phyloP scores from a whole-genome alignment of 2,113 vertebrate genomes.

The Phoenicopterus ruber region DNA sequence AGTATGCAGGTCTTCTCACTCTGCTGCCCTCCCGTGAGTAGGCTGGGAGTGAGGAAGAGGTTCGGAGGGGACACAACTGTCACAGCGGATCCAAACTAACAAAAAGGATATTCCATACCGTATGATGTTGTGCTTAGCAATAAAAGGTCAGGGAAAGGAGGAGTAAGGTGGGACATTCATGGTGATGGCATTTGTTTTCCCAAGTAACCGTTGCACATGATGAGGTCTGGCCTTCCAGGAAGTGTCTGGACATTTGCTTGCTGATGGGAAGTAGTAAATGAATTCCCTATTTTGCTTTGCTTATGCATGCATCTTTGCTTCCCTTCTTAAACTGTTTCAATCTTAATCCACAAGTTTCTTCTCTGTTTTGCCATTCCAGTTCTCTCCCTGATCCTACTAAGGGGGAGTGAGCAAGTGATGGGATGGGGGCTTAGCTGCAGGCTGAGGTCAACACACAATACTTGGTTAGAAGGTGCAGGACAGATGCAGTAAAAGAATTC shows the following conservation, averaged over 20 bases:
- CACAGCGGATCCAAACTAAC: background rate
- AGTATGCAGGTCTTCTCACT: background rate
- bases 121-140: rapidly evolving
- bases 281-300: background rate
- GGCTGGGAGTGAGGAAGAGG: background rate
- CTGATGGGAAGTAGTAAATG: background rate
- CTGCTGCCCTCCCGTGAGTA: background rate
- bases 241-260: background rate
- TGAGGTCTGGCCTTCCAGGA: background rate
- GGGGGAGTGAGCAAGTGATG: background rate
- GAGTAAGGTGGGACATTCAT: background rate
- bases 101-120: background rate
- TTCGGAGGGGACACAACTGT: background rate
- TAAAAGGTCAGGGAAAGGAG: background rate
- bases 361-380: background rate
- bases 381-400: background rate
- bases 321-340: background rate
- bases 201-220: rapidly evolving
- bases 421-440: background rate
- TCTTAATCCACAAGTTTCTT: background rate
- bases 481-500: background rate
- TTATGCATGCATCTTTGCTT: background rate
- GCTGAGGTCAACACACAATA: background rate
- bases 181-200: background rate
- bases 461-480: background rate